These are phyloP conservation scores for Scaptomyza parva DNA, from an alignment of 2,888 invertebrate species.

Conservation along the genomic window DNA sequence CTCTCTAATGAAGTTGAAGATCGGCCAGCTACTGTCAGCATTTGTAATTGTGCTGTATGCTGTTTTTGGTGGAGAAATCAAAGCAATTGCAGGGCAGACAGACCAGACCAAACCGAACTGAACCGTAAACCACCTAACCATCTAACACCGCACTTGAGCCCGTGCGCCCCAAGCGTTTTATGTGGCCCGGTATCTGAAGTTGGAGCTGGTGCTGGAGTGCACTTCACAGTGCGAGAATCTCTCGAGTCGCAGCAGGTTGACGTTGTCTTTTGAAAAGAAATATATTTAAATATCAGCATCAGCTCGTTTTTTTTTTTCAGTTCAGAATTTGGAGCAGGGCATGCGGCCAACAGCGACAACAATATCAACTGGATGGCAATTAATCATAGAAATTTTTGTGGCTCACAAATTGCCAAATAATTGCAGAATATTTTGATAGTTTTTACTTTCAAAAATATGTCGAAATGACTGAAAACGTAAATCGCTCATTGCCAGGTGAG, in stretches of 20 bases:
- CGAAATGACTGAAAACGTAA: slow-evolving; percentile 62
- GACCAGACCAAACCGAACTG: background rate
- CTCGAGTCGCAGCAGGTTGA: slow-evolving; percentile 71
- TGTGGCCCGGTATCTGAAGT: slow-evolving; percentile 27
- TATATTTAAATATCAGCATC: slow-evolving; percentile 45
- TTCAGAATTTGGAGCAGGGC: slow-evolving; percentile 52
- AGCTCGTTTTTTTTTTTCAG: slow-evolving; percentile 6
- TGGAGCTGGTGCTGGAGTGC: slow-evolving; percentile 51
- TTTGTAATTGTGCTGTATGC: slow-evolving; percentile 69
- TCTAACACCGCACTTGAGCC: slow-evolving; percentile 56
- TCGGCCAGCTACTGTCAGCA: slow-evolving; percentile 81
- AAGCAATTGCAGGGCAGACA: slow-evolving; percentile 57
- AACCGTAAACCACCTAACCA: slow-evolving; percentile 31
- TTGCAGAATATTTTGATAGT: slow-evolving; percentile 61
- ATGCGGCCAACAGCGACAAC: slow-evolving; percentile 7
- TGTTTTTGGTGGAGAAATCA: slow-evolving; percentile 43
- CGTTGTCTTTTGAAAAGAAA: slow-evolving; percentile 29
- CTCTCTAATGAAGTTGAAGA: slow-evolving; percentile 83
- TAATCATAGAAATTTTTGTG: slow-evolving; percentile 64
- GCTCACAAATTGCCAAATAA: slow-evolving; percentile 71
- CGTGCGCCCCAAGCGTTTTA: slow-evolving; percentile 51
- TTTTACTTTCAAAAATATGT: slow-evolving; percentile 77
- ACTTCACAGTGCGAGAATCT: slow-evolving; percentile 71
- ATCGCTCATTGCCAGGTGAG: slow-evolving; percentile 71
- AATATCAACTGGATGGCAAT: slow-evolving; percentile 49